These are phyloP conservation scores for Bombus difficillimus DNA, from an alignment of 1,140 invertebrate species.

Conservation along the genomic window DNA sequence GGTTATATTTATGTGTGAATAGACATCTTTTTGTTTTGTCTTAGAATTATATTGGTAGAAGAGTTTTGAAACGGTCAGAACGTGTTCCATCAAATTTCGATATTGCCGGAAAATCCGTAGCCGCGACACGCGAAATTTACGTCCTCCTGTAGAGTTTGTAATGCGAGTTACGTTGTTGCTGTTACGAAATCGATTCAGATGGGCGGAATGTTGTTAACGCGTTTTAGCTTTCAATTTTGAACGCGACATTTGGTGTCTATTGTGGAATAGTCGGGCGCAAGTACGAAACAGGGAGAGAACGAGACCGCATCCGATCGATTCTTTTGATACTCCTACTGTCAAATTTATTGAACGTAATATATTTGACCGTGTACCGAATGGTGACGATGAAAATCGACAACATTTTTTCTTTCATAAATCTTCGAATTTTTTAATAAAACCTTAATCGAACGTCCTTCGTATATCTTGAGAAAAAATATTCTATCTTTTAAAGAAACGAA, in stretches of 20 bases:
- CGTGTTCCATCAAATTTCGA: slow-evolving; percentile 25
- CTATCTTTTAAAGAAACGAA: neutral
- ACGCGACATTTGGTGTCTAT: slow-evolving; percentile 55
- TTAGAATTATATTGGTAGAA: neutral
- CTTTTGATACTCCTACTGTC: slow-evolving; percentile 39
- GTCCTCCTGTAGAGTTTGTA: slow-evolving; percentile 39
- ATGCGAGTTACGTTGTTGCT: slow-evolving; percentile 32
- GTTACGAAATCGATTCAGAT: slow-evolving; percentile 51
- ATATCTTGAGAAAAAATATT: neutral
- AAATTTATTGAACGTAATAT: slow-evolving; percentile 42
- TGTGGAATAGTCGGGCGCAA: slow-evolving; percentile 43
- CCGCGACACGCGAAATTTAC: slow-evolving; percentile 39
- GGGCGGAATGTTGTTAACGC: slow-evolving; percentile 54
- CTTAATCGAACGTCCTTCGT: neutral
- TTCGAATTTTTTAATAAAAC: neutral
- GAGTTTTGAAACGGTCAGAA: neutral
- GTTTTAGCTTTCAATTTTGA: slow-evolving; percentile 57
- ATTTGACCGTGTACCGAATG: neutral
- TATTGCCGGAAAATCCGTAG: slow-evolving; percentile 8
- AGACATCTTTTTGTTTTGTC: neutral
- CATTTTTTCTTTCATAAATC: neutral
- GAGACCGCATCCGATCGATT: slow-evolving; percentile 28
- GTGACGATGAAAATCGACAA: neutral
- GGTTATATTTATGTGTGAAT: neutral
- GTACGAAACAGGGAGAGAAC: slow-evolving; percentile 6